Evolutionary conservation across 2,797 vertebrate genomes (phyloP), one percentile per base, ranked within the genome.

Genomic region (Rousettus madagascariensis): DNA sequence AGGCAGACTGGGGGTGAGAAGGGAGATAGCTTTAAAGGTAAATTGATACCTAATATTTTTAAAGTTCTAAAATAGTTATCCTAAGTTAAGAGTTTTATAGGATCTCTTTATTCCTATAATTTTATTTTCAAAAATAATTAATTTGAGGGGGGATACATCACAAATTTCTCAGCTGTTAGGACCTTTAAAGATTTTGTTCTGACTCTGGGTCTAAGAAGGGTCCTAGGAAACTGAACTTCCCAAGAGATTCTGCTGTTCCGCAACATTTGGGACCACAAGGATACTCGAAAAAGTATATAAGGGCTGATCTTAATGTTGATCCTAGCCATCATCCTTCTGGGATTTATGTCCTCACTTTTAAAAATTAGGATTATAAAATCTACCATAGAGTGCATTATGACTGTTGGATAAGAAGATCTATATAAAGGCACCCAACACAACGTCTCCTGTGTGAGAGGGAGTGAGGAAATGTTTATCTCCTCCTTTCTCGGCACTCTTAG

Each of bases 61-160:
- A 38, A 85, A 75, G 36, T 84, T 90, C 17, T 33, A 36, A 66
- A 49, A 3, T n/a, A 36, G 2, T 82, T 33, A 75, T n/a, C 33
- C 17, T 38, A 5, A 63, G 5, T 13, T 82, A 49, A 65, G 13
- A 71, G 59, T 9, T n/a, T 66, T 33, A 59, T 10, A 78, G 63
- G 5, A 19, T 6, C 30, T 85, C 63, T 78, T 46, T 72, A 30
- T 51, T 13, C 77, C 24, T 36, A 69, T 20, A 28, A 74, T 61
- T 84, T 91, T 82, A 72, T 41, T 86, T 63, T 63, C 12, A 61
- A 92, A 74, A 96, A 12, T 53, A 63, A 0, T n/a, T 38, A 41
- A 79, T 55, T 79, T 20, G 11, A 1, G 28, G 10, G 82, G 6
- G 2, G 4, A 86, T 26, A 55, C 10, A 90, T 16, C 43, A 75